phyloP scores from a whole-genome alignment of 2,797 vertebrate species.

The Rhabdomys pumilio region DNA sequence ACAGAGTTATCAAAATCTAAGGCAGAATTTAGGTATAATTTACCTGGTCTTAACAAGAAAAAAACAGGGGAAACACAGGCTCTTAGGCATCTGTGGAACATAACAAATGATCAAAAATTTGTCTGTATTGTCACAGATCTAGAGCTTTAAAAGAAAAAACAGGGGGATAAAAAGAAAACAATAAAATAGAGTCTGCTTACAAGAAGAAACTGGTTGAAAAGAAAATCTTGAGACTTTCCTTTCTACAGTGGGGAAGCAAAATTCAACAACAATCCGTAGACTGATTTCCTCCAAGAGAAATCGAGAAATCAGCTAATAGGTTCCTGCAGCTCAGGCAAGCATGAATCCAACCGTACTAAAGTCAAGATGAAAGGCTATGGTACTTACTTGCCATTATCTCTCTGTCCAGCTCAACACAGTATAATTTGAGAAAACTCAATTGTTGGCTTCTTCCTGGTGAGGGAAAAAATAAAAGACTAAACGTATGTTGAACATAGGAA shows the following conservation, averaged over 20 bases:
- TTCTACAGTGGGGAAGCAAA: not conserved
- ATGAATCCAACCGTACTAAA: not conserved
- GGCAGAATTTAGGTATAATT: conserved; percentile 11
- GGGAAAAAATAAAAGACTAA: conserved; percentile 35
- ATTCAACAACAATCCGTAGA: conserved; percentile 22
- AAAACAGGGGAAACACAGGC: not conserved
- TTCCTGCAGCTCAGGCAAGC: not conserved
- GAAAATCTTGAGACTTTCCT: not conserved
- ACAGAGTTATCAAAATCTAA: conserved; percentile 17
- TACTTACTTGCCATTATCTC: conserved; percentile 56
- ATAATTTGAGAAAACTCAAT: conserved; percentile 23
- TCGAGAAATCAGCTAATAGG: conserved; percentile 9
- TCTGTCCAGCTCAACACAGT: not conserved
- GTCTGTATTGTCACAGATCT: not conserved
- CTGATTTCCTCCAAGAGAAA: conserved; percentile 10
- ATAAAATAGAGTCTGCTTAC: conserved; percentile 14
- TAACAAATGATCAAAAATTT: not conserved
- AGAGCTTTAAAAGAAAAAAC: not conserved
- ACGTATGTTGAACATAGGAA: not conserved
- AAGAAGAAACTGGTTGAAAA: not conserved
- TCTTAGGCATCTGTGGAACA: not conserved
- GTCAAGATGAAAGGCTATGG: not conserved
- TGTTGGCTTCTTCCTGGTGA: conserved; percentile 56
- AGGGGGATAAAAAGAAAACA: conserved; percentile 29
- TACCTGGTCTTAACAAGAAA: conserved; percentile 21